Evolutionary conservation across 1,140 invertebrate genomes (phyloP).

Genomic region (Triops longicaudatus): DNA sequence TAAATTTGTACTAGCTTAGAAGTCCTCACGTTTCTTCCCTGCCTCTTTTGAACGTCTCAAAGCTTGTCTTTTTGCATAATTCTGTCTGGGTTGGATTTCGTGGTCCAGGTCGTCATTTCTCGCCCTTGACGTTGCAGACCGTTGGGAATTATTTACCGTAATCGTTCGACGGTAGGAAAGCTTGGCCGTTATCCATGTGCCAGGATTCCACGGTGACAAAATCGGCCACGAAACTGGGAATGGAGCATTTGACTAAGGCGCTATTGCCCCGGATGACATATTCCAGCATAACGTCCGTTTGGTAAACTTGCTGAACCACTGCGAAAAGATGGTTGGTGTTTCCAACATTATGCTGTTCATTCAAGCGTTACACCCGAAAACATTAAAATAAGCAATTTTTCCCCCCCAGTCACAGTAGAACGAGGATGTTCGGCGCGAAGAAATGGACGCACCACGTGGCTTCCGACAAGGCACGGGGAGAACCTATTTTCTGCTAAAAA

Average conservation of each 20-base stretch:
- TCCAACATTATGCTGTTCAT: background rate
- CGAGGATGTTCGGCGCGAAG: no score
- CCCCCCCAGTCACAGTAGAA: no score
- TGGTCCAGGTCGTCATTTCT: background rate
- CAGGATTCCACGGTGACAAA: constrained; percentile 82
- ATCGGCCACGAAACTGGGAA: constrained; percentile 83
- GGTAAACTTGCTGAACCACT: constrained; percentile 35
- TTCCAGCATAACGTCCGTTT: constrained; percentile 58
- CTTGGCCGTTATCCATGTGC: constrained; percentile 55
- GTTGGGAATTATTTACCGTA: constrained; percentile 44
- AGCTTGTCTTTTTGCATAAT: background rate
- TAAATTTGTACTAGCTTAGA: background rate
- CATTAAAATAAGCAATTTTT: background rate
- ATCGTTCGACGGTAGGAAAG: constrained; percentile 51
- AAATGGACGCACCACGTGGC: no score
- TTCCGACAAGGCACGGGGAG: no score
- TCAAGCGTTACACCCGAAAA: background rate
- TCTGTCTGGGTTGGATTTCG: background rate
- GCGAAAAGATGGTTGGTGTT: background rate
- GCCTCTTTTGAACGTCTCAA: background rate
- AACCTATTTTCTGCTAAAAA: no score
- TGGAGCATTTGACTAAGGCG: constrained; percentile 82
- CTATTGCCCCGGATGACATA: constrained; percentile 88
- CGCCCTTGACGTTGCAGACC: background rate
- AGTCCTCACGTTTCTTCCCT: background rate